Base-by-base conservation (phyloP, 2,888 invertebrate species). In the Aspidiotus rigidus region DNA sequence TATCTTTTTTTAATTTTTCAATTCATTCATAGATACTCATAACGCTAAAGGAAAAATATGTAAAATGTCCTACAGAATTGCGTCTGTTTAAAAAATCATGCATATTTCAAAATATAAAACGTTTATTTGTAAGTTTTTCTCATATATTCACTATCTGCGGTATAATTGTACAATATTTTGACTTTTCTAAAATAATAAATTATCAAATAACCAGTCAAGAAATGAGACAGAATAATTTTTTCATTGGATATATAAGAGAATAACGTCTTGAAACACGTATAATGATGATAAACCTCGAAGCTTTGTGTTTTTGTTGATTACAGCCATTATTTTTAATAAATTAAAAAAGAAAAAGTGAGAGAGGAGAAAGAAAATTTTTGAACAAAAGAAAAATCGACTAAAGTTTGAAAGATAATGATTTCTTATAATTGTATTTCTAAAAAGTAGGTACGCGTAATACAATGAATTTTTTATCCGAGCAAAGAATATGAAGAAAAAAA, bases 151-250 rank as follows among this genome's bases (percentile, higher is more conserved):
- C 17, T 53, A n/a, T 3, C 15, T 53, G 11, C 15, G 11, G 53
- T 53, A n/a, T 5, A 16, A 17, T 55, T 55, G 53, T 16, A 55
- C 6, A 9, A 16, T 55, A 28, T 28, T 28, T 28, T 28, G 28
- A 28, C 28, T 10, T 59, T 28, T 28, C 28, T 59, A 17, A 28
- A 28, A 28, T 28, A 28, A 59, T 59, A 59, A 28, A 39, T 7
- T 60, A 59, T 59, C 59, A 59, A 67, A 60, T 67, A 67, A 59
- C 28, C 67, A 67, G 67, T 67, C 67, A 67, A 67, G 39, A 67
- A 28, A 44, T 39, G 40, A 67, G 59, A 57, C 59, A 42, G 59
- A 59, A 67, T 15, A 62, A 13, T 41, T 59, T 28, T 67, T 67
- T 60, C 13, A 49, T 60, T 60, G 59, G 60, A 49, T 67, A 67